These are phyloP conservation scores for Corythornis madagascariensis DNA, from an alignment of 2,113 vertebrate genomes.

Conservation along the genomic window DNA sequence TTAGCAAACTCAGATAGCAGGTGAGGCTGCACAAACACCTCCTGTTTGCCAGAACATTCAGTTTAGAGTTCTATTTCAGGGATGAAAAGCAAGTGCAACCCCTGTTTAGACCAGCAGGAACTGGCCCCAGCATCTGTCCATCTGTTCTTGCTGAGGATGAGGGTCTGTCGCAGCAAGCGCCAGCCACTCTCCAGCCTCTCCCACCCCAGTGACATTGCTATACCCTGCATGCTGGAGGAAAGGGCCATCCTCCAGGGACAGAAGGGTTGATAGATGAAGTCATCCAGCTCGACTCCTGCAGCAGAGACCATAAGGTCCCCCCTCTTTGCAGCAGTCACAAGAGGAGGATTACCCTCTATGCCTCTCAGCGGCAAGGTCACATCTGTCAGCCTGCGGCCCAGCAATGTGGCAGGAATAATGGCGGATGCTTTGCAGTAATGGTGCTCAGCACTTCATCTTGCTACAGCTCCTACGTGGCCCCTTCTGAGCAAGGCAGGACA, in stretches of 20 bases:
- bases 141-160: not conserved
- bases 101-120: not conserved
- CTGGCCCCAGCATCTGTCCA: not conserved
- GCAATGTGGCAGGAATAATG: not conserved
- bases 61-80: not conserved
- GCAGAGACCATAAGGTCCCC: not conserved
- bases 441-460: not conserved
- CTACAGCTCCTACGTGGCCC: not conserved
- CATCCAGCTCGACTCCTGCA: not conserved
- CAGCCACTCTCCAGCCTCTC: rapidly evolving
- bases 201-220: rapidly evolving
- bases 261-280: not conserved
- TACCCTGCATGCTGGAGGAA: not conserved
- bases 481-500: not conserved
- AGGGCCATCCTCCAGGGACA: not conserved
- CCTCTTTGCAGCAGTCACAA: not conserved
- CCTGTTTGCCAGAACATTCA: rapidly evolving
- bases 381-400: not conserved
- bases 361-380: not conserved
- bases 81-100: not conserved
- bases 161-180: not conserved
- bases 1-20: not conserved
- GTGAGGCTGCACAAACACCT: not conserved
- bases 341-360: not conserved
- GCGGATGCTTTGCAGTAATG: not conserved